phyloP scores from a whole-genome alignment of 1,140 invertebrate species.

The Penaeus japonicus region DNA sequence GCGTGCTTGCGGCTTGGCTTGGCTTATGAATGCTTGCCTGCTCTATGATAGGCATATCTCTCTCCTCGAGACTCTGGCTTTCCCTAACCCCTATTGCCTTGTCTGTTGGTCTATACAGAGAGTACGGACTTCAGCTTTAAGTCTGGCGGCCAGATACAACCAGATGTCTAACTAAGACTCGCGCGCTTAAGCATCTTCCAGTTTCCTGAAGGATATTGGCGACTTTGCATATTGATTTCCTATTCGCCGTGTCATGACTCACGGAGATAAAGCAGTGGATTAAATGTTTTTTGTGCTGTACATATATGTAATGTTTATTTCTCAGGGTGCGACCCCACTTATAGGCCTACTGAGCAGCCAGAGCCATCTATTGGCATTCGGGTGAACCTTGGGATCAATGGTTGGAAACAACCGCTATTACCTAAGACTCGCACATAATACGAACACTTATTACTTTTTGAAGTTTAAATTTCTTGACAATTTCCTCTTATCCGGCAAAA shows the following conservation, averaged over 20 bases:
- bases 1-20: too few relatives aligned
- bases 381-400: conserved; percentile 38
- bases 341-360: conserved; percentile 52
- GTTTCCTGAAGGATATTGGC: too few relatives aligned
- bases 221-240: too few relatives aligned
- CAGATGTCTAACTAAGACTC: conserved; percentile 37
- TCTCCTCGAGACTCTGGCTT: conserved; percentile 23
- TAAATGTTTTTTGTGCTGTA: not conserved
- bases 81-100: conserved; percentile 16
- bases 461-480: too few relatives aligned
- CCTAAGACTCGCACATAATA: not conserved
- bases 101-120: conserved; percentile 31
- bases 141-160: conserved; percentile 49
- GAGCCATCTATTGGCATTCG: conserved; percentile 47
- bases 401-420: conserved; percentile 20
- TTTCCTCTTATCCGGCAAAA: too few relatives aligned
- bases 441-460: too few relatives aligned
- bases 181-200: too few relatives aligned
- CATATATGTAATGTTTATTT: not conserved
- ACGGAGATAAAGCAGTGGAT: not conserved
- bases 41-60: not conserved
- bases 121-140: conserved; percentile 51
- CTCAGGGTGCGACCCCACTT: not conserved
- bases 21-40: too few relatives aligned
- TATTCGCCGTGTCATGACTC: not conserved